phyloP scores from a whole-genome alignment of 2,888 invertebrate species.

The Dasysyrphus albostriatus region DNA sequence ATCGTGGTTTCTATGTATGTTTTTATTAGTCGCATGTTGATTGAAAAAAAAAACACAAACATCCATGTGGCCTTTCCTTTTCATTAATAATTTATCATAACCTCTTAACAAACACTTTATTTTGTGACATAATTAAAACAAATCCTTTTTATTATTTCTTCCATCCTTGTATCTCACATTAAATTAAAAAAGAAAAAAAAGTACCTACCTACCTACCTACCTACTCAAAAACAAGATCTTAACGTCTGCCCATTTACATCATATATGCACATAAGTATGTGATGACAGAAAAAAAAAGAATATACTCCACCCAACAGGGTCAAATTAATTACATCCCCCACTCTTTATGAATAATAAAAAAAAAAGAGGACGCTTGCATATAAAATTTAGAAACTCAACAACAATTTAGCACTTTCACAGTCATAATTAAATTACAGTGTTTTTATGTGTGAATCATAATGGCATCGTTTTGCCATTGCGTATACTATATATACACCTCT shows the following conservation, averaged over 20 bases:
- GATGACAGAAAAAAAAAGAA: neutral
- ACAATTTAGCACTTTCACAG: constrained; percentile 18
- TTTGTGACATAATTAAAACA: constrained; percentile 10
- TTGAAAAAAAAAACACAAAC: neutral
- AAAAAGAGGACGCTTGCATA: constrained; percentile 1
- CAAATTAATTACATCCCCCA: constrained; percentile 20
- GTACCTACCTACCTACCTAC: too few relatives aligned
- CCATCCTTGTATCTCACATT: neutral
- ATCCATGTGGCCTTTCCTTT: neutral
- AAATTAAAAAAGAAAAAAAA: neutral
- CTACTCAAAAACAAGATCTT: neutral
- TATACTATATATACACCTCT: too few relatives aligned
- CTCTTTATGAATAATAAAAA: neutral
- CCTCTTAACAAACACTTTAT: constrained; percentile 10
- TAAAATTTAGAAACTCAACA: constrained; percentile 11
- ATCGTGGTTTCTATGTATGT: too few relatives aligned
- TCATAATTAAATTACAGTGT: constrained; percentile 15
- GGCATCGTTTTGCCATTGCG: constrained; percentile 1
- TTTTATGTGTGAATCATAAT: constrained; percentile 17
- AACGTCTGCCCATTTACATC: neutral
- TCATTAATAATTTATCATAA: neutral
- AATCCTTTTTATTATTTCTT: neutral
- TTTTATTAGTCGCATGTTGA: neutral
- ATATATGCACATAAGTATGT: neutral
- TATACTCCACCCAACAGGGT: neutral